Evolutionary conservation across 2,888 invertebrate genomes (phyloP), one percentile per base, ranked within the genome.

Genomic region (Reticulitermes lucifugus): DNA sequence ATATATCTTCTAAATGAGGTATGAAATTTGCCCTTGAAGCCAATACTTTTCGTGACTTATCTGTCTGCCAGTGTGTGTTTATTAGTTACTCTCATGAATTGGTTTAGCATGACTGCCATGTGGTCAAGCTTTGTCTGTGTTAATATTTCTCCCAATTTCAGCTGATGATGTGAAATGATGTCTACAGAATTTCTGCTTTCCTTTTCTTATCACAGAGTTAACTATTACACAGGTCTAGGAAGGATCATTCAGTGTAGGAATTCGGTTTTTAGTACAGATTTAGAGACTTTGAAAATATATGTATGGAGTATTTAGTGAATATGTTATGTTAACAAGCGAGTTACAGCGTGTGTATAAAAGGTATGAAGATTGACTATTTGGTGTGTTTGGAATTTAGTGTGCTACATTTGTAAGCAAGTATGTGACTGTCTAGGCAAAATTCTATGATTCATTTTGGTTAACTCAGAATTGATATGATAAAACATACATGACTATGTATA

Each of bases 401-500:
- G 73, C 35, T 73, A 18, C 73, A n/a, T 1, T 25, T 70, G 70
- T 70, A 14, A 70, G 2, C 51, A 65, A 65, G 12, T 65, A 65
- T n/a, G 65, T 65, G 65, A n/a, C 65, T 65, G 3, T 25, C 7
- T 73, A 73, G 73, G 41, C 14, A 0, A 29, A 41, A 73, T 18
- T 73, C 5, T 41, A 41, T 73, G 73, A 29, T 73, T 73, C 10
- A 21, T 21, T 73, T 41, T 73, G 21, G 12, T 73, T 41, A 6
- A 29, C 29, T 21, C 41, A 73, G 29, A 73, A 29, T 73, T 73
- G 55, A 55, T 70, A 14, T 41, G 73, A 41, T 73, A 73, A 73
- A 73, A 73, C 73, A 29, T 73, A 41, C 29, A 29, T 73, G 73
- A 21, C 29, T 29, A 73, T 73, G 41, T 73, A 65, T 65, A 65